A percentile compares a stretch with the other conserved stretches of the same genome.
These are phyloP conservation scores for Xyrichtys novacula DNA, from an alignment of 2,797 vertebrate genomes.

Conservation along the genomic window DNA sequence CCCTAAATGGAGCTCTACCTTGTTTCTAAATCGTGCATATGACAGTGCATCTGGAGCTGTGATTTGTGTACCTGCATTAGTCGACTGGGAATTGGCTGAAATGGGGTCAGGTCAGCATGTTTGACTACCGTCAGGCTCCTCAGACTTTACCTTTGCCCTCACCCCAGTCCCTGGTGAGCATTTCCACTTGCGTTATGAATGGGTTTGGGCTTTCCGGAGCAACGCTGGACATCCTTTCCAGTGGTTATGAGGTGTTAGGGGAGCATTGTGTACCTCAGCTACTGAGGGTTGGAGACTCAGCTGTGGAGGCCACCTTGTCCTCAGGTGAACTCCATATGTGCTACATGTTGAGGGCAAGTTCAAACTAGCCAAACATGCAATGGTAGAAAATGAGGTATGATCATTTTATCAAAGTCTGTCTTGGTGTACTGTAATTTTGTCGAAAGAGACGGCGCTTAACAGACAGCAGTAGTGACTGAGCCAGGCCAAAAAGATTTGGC, in stretches of 20 bases:
- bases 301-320: constrained; percentile 56
- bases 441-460: constrained; percentile 26
- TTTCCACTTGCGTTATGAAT: constrained; percentile 53
- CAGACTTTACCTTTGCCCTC: constrained; percentile 64
- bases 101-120: constrained; percentile 42
- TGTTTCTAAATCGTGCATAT: constrained; percentile 38
- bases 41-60: constrained; percentile 44
- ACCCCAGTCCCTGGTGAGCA: constrained; percentile 45
- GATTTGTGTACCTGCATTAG: constrained; percentile 50
- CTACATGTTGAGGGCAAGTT: constrained; percentile 5
- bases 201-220: constrained; percentile 51
- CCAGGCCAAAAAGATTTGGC: constrained; percentile 60
- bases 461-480: constrained; percentile 41
- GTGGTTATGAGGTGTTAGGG: constrained; percentile 29
- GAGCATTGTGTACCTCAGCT: constrained; percentile 28
- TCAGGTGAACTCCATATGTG: constrained; percentile 62
- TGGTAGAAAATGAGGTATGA: constrained; percentile 14
- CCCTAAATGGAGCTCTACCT: constrained; percentile 41
- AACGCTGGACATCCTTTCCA: constrained; percentile 56
- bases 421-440: constrained; percentile 24
- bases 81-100: constrained; percentile 56
- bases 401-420: constrained; percentile 23
- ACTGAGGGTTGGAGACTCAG: constrained; percentile 56
- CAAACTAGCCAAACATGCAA: constrained; percentile 4
- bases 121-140: constrained; percentile 51